phyloP scores from a whole-genome alignment of 2,888 invertebrate genomes.

The Peribatodes rhomboidaria region DNA sequence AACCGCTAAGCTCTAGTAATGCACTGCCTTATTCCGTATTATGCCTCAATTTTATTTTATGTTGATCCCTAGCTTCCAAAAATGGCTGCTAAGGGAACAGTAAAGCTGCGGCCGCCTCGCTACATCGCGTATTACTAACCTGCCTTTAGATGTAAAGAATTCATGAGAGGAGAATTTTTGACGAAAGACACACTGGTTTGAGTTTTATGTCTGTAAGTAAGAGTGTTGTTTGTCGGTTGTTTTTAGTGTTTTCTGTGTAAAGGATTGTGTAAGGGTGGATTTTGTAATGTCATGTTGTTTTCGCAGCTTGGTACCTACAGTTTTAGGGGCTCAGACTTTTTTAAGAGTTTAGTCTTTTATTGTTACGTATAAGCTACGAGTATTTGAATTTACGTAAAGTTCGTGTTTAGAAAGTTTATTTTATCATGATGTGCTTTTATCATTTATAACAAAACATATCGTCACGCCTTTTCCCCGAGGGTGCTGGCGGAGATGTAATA shows the following conservation, averaged over 20 bases:
- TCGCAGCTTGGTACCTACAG: neutral
- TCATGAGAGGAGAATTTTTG: slow-evolving; percentile 74
- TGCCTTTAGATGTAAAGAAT: slow-evolving; percentile 71
- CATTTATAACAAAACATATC: too few relatives aligned
- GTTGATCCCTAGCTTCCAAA: slow-evolving; percentile 68
- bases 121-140: slow-evolving; percentile 65
- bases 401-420: too few relatives aligned
- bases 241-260: slow-evolving; percentile 6
- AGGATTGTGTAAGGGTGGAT: slow-evolving; percentile 31
- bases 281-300: slow-evolving; percentile 30
- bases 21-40: slow-evolving; percentile 60
- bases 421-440: too few relatives aligned
- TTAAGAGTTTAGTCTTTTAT: too few relatives aligned
- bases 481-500: too few relatives aligned
- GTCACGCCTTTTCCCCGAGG: too few relatives aligned
- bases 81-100: slow-evolving; percentile 70
- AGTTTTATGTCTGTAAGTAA: slow-evolving; percentile 58
- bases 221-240: slow-evolving; percentile 31
- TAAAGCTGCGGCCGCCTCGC: slow-evolving; percentile 63
- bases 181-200: slow-evolving; percentile 64
- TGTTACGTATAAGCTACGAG: too few relatives aligned
- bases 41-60: slow-evolving; percentile 75
- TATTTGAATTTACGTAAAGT: too few relatives aligned
- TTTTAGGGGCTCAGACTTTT: too few relatives aligned
- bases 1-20: slow-evolving; percentile 49